Evolutionary conservation across 37 sponge, comb jelly and placozoan species (phyloP).

Genomic region (Agelas oroides): DNA sequence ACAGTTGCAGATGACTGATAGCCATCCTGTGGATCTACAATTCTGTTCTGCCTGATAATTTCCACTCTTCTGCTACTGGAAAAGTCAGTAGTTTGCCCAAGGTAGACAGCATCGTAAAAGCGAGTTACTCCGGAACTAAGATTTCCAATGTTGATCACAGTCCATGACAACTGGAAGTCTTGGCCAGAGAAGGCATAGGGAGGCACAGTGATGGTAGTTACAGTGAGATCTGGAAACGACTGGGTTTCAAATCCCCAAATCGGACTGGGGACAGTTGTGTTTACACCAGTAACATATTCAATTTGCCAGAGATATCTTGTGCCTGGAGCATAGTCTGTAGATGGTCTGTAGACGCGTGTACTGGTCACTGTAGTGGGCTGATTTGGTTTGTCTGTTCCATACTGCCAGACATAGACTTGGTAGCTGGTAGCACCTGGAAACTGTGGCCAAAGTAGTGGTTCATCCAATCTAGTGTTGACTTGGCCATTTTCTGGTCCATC

Average conservation of each 20-base stretch:
- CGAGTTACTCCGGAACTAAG: neutral
- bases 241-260: constrained; percentile 40
- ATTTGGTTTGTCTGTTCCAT: constrained; percentile 17
- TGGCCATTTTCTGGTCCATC: constrained; percentile 20
- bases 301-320: constrained; percentile 27
- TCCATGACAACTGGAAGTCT: constrained; percentile 32
- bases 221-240: constrained; percentile 22
- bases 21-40: constrained; percentile 38
- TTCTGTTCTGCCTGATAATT: neutral
- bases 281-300: neutral
- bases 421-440: constrained; percentile 36
- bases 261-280: constrained; percentile 22
- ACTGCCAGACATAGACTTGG: constrained; percentile 31
- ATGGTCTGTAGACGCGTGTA: neutral
- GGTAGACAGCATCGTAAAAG: constrained; percentile 17
- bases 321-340: constrained; percentile 23
- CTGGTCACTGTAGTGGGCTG: constrained; percentile 3
- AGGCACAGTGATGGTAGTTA: constrained; percentile 2
- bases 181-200: constrained; percentile 31
- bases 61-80: neutral
- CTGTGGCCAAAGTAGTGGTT: constrained; percentile 30
- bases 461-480: constrained; percentile 11
- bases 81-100: constrained; percentile 5
- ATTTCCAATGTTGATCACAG: constrained; percentile 24
- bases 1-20: constrained; percentile 18